Evolutionary conservation across 2,797 vertebrate species (phyloP), one percentile per base, ranked within the genome.

Genomic region (Pelodytes ibericus): DNA sequence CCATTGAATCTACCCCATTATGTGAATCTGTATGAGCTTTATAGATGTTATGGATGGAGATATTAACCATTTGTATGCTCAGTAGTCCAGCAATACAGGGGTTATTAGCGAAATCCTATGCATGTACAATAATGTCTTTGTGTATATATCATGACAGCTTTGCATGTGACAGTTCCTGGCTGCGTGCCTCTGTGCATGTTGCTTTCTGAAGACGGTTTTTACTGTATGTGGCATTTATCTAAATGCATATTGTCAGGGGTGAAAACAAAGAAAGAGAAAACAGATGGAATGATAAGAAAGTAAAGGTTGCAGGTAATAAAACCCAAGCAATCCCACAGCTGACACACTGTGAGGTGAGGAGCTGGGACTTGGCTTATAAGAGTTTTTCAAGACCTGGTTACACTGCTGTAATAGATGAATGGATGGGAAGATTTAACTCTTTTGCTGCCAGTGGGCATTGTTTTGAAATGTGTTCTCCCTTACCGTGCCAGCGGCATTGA

Each of bases 291-390:
- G 39, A 68, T 68, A 53, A 75, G 63, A 75, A 66, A 75, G 61
- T 75, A 68, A 68, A 75, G 73, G 63, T 68, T 68, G 39, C 72
- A 49, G 72, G 64, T 75, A 68, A 75, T 68, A 61, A 75, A 75
- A 60, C 7, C 41, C 39, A 36, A 61, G 57, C 47, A 61, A 68
- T 68, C 63, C 39, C 15, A 26, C 53, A 66, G 62, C 53, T 59
- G 72, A 44, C 27, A 59, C 63, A 47, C 51, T 44, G 27, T 39
- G 67, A 16, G 13, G 15, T 30, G 51, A 30, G 56, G 62, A 58
- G 15, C 39, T 18, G 29, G 9, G 56, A 39, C 64, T 33, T 57
- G 71, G 33, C 30, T 60, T 69, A 65, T 33, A 30, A 27, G 16
- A 22, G 33, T 33, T 20, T 69, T 13, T 60, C 3, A 20, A 26